Percentiles rank a stretch among this genome's conserved stretches.
Conservation (phyloP, 2,113 vertebrate species). For the Siphamia tubifer region DNA sequence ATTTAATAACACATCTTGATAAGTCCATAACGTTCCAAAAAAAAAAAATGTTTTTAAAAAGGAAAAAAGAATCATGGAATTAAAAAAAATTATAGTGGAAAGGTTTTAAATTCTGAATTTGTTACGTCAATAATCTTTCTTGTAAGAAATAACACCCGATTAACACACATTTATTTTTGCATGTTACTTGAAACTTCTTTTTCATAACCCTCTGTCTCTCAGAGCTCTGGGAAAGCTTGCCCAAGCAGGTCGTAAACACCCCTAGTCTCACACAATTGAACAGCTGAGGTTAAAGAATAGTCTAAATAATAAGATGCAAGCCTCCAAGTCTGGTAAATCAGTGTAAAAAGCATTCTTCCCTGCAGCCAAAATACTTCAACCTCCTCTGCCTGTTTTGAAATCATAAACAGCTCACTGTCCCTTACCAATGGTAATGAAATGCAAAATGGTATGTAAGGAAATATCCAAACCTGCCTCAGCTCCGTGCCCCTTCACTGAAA, state of each 20-base stretch:
- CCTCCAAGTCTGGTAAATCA: slow-evolving; percentile 78
- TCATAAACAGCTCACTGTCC: slow-evolving; percentile 68
- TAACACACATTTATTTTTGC: background rate
- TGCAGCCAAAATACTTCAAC: slow-evolving; percentile 77
- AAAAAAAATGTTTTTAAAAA: too few species aligned
- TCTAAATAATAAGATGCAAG: slow-evolving; percentile 80
- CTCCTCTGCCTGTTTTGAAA: slow-evolving; percentile 74
- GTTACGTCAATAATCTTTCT: background rate
- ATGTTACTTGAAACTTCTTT: background rate
- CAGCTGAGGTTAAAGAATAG: slow-evolving; percentile 81
- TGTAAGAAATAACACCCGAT: too few species aligned
- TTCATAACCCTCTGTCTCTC: slow-evolving; percentile 33
- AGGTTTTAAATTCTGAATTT: too few species aligned
- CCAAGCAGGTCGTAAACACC: slow-evolving; percentile 61
- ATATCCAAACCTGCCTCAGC: slow-evolving; percentile 59
- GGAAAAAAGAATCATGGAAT: too few species aligned
- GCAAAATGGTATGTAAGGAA: slow-evolving; percentile 67
- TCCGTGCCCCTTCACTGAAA: slow-evolving; percentile 43
- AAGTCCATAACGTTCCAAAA: background rate
- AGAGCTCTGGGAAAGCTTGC: slow-evolving; percentile 56
- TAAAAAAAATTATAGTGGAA: too few species aligned
- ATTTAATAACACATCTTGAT: too few species aligned
- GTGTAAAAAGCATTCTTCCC: slow-evolving; percentile 76
- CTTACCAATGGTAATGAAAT: slow-evolving; percentile 73
- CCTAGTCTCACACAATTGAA: slow-evolving; percentile 77